phyloP scores from a whole-genome alignment of 2,113 vertebrate species.

The Campylorhamphus procurvoides region DNA sequence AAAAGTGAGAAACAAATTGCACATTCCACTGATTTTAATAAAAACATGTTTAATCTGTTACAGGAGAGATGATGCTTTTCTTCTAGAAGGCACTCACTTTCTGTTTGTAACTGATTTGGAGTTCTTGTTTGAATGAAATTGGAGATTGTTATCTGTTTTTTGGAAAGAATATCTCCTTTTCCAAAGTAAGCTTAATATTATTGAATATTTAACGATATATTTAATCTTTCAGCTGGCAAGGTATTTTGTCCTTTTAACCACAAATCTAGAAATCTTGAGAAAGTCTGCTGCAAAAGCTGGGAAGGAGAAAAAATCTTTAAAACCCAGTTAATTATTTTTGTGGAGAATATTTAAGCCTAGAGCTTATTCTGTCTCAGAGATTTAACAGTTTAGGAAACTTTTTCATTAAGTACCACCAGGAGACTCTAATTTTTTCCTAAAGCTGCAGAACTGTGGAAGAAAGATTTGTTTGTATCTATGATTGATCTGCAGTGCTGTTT shows the following conservation, averaged over 20 bases:
- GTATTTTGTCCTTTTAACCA: neutral
- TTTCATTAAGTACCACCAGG: slow-evolving; percentile 3
- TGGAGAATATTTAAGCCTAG: neutral
- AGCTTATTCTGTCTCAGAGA: neutral
- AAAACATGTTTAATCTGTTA: neutral
- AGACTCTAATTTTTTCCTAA: neutral
- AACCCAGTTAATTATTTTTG: neutral
- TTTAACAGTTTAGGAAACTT: neutral
- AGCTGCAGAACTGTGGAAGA: neutral
- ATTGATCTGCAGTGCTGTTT: slow-evolving; percentile 11
- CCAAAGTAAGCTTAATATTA: neutral
- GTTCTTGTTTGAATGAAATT: neutral
- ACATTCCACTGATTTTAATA: neutral
- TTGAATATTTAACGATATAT: neutral
- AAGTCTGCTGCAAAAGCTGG: neutral
- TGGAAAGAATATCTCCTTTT: neutral
- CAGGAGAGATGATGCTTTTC: neutral
- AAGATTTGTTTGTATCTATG: neutral
- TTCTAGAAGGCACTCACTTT: neutral
- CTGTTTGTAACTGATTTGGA: neutral
- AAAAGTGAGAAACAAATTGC: neutral
- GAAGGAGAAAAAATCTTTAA: neutral
- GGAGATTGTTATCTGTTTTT: neutral
- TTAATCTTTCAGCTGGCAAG: neutral
- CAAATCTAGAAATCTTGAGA: neutral